Evolutionary conservation across 2,888 invertebrate species (phyloP).

Genomic region (Cordilura impudica): DNA sequence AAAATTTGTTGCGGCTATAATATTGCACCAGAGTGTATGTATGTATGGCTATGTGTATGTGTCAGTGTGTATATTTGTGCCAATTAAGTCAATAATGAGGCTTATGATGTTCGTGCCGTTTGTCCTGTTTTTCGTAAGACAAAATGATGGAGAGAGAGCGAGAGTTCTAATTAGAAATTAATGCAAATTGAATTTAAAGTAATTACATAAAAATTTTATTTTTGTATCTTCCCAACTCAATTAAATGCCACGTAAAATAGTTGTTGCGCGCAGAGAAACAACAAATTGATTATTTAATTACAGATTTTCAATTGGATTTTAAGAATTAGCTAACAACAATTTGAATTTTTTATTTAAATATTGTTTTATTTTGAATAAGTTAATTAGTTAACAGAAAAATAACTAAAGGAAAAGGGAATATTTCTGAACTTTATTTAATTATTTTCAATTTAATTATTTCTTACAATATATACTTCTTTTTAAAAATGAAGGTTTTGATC

Average conservation of each 20-base stretch:
- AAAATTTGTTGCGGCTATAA: too few relatives aligned
- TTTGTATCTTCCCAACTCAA: slow-evolving; percentile 36
- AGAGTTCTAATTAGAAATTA: slow-evolving; percentile 55
- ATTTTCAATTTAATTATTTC: too few relatives aligned
- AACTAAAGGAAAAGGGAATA: too few relatives aligned
- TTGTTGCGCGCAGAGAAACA: slow-evolving; percentile 32
- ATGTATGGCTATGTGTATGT: neutral
- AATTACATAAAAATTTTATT: slow-evolving; percentile 43
- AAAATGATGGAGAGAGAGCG: neutral
- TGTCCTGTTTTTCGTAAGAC: slow-evolving; percentile 19
- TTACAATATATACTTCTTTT: too few relatives aligned
- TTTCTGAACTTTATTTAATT: too few relatives aligned
- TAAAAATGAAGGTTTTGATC: too few relatives aligned
- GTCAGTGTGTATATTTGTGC: neutral
- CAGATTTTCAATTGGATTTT: neutral
- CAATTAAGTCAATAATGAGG: slow-evolving; percentile 50
- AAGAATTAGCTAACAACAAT: neutral
- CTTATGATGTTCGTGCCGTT: slow-evolving; percentile 50
- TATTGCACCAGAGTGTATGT: too few relatives aligned
- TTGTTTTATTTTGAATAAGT: too few relatives aligned
- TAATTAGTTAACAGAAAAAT: too few relatives aligned
- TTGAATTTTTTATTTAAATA: too few relatives aligned
- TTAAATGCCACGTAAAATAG: slow-evolving; percentile 36
- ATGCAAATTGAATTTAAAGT: slow-evolving; percentile 55
- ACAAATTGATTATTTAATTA: slow-evolving; percentile 23